Conservation (phyloP, 2,113 vertebrate genomes). For the Sphyrna mokarran region DNA sequence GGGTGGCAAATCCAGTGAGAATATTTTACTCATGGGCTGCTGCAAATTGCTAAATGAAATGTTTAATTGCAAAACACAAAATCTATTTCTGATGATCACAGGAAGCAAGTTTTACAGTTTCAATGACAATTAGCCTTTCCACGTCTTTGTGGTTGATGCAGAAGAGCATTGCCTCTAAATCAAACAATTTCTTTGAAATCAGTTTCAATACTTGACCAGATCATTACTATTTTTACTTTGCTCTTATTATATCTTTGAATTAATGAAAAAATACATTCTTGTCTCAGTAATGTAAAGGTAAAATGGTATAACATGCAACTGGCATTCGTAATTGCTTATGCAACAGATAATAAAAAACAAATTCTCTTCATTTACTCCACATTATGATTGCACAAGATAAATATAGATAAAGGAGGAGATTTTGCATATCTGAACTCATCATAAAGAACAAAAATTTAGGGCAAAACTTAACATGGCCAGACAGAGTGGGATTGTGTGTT, state of each 20-base stretch:
- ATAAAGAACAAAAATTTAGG: not conserved
- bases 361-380: not conserved
- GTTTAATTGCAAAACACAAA: not conserved
- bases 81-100: not conserved
- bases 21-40: not conserved
- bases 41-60: not conserved
- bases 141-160: not conserved
- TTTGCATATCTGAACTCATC: not conserved
- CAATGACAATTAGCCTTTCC: not conserved
- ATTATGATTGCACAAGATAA: not conserved
- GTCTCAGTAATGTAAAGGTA: too few relatives aligned
- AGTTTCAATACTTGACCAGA: not conserved
- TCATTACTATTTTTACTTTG: not conserved
- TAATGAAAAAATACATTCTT: not conserved
- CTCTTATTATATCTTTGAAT: not conserved
- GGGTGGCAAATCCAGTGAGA: not conserved
- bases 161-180: not conserved
- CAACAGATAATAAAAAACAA: not conserved
- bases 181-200: not conserved
- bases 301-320: not conserved
- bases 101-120: not conserved
- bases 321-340: not conserved
- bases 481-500: too few relatives aligned
- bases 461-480: too few relatives aligned
- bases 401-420: not conserved